A percentile compares a stretch with the other conserved stretches of the same genome.
These are phyloP conservation scores for Seriola dumerili DNA, from an alignment of 2,113 vertebrate species.

Conservation along the genomic window DNA sequence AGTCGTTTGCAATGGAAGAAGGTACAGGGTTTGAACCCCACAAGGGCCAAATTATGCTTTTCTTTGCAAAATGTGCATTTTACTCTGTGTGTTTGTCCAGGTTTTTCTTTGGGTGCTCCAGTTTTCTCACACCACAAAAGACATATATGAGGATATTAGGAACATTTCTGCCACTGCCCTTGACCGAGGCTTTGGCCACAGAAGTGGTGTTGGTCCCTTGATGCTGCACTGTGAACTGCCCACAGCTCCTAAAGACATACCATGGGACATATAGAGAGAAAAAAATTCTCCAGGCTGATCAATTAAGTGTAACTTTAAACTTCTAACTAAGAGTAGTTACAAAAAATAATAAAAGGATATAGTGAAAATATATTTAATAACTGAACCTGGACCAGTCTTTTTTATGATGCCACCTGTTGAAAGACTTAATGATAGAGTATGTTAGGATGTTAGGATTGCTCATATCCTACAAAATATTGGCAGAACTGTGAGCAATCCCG, in stretches of 20 bases:
- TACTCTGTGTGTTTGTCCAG: conserved; percentile 17
- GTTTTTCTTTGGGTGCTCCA: conserved; percentile 30
- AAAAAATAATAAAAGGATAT: conserved; percentile 5
- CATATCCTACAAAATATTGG: not conserved
- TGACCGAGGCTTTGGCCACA: conserved; percentile 42
- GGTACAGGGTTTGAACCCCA: conserved; percentile 39
- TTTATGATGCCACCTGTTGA: conserved; percentile 26
- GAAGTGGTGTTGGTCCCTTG: conserved; percentile 13
- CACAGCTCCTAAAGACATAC: conserved; percentile 1
- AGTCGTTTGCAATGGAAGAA: conserved; percentile 36
- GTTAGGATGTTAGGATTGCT: not conserved
- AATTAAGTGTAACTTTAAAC: conserved; percentile 1
- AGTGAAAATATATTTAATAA: conserved; percentile 21
- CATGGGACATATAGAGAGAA: conserved; percentile 9
- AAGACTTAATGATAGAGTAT: not conserved
- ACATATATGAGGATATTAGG: not conserved
- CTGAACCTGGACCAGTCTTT: not conserved
- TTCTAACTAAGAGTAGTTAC: not conserved
- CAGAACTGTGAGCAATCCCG: not conserved
- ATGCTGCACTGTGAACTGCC: conserved; percentile 4
- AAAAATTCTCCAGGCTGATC: not conserved
- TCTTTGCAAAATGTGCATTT: conserved; percentile 23
- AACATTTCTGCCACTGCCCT: conserved; percentile 22
- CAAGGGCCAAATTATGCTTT: conserved; percentile 39
- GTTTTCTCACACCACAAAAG: conserved; percentile 16